phyloP scores from a whole-genome alignment of 2,113 vertebrate species.

The Dipodomys stephensi region DNA sequence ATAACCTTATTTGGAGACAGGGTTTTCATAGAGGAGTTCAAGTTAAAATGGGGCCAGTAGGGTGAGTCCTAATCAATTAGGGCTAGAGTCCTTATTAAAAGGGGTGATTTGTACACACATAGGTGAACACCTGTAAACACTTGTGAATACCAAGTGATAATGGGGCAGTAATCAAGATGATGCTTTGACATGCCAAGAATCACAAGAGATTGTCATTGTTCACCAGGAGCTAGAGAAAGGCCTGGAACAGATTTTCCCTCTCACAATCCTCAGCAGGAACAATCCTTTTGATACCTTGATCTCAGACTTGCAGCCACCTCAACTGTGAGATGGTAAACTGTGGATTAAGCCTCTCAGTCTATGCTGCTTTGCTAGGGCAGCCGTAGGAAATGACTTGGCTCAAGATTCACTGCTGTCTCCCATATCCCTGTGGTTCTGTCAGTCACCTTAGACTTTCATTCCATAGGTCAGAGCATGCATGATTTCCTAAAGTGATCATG shows the following conservation, averaged over 20 bases:
- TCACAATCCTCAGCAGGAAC: background rate
- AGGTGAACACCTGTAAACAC: no score
- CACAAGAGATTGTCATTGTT: background rate
- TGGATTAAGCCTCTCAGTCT: background rate
- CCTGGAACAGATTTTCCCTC: background rate
- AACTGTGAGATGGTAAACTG: background rate
- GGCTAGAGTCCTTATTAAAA: background rate
- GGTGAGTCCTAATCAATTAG: background rate
- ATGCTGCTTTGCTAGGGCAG: background rate
- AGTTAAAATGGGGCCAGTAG: slow-evolving; percentile 2
- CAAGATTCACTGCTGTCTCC: background rate
- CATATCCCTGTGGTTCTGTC: background rate
- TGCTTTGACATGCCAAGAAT: background rate
- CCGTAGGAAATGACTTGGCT: background rate
- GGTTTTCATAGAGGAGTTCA: background rate
- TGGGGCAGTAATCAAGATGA: background rate
- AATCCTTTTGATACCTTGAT: background rate
- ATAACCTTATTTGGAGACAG: background rate
- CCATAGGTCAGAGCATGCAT: background rate
- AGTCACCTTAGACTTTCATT: slow-evolving; percentile 6
- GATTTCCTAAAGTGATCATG: background rate
- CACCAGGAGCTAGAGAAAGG: background rate
- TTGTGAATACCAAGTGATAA: background rate
- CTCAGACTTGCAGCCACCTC: background rate
- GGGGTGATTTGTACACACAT: background rate